phyloP scores from a whole-genome alignment of 2,113 vertebrate genomes.

The Silurus glanis region DNA sequence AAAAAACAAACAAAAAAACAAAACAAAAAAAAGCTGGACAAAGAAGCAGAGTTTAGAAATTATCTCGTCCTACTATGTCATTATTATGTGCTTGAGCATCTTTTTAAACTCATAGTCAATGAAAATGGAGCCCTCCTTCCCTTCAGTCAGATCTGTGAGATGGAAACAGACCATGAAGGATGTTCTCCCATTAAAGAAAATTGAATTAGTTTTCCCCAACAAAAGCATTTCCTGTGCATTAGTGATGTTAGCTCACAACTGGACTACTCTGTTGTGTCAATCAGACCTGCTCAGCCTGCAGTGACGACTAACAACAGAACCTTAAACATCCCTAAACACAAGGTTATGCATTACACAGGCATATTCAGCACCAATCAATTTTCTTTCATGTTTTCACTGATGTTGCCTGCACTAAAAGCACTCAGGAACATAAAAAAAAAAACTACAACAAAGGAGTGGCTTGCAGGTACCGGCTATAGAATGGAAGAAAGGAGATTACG shows the following conservation, averaged over 20 bases:
- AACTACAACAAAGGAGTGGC: background rate
- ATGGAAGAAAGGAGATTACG: background rate
- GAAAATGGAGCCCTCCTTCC: background rate
- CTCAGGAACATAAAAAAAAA: background rate
- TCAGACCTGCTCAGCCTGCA: constrained; percentile 37
- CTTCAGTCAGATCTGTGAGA: constrained; percentile 11
- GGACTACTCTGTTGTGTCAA: constrained; percentile 26
- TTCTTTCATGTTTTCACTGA: background rate
- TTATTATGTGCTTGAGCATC: background rate
- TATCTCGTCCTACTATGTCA: background rate
- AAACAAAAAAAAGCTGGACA: background rate
- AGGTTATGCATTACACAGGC: background rate
- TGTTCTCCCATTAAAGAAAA: constrained; percentile 51
- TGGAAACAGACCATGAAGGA: constrained; percentile 45
- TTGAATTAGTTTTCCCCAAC: constrained; percentile 51
- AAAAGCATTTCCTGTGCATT: constrained; percentile 60
- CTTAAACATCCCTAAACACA: constrained; percentile 17
- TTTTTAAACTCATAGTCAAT: background rate
- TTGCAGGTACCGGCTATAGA: background rate
- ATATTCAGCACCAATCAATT: constrained; percentile 28
- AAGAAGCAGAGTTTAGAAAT: background rate
- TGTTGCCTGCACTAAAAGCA: constrained; percentile 5
- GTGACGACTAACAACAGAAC: background rate
- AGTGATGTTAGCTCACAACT: constrained; percentile 34
- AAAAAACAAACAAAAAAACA: background rate